Conservation (phyloP, 2,113 vertebrate genomes). For the Xenotilapia leptura region DNA sequence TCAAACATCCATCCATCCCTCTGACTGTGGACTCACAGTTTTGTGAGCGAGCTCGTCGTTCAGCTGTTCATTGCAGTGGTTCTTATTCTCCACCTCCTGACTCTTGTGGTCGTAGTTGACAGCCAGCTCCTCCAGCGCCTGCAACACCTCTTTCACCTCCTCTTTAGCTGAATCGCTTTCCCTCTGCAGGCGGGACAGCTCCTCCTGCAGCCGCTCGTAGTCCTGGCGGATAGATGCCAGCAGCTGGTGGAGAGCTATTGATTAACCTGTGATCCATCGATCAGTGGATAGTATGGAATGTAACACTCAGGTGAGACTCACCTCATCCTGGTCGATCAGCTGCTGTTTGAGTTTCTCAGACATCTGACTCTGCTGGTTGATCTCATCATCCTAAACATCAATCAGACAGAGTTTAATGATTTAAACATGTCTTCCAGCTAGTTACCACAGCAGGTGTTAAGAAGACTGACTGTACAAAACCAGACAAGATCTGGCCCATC, state of each 20-base stretch:
- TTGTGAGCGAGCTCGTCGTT: conserved; percentile 84
- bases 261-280: not conserved
- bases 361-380: conserved; percentile 94
- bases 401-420: not conserved
- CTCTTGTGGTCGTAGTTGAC: conserved; percentile 96
- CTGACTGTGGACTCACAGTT: conserved; percentile 59
- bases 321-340: conserved; percentile 95
- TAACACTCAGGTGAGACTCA: conserved; percentile 32
- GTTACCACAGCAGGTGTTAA: not conserved
- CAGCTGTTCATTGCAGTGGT: conserved; percentile 77
- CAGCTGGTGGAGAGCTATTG: conserved; percentile 65
- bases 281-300: not conserved
- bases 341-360: conserved; percentile 88
- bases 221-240: conserved; percentile 80
- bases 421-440: conserved; percentile 68
- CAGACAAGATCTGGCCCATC: not conserved
- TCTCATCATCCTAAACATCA: conserved; percentile 86
- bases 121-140: conserved; percentile 91
- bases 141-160: conserved; percentile 88
- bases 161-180: conserved; percentile 87
- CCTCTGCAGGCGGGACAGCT: conserved; percentile 82
- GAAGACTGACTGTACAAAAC: conserved; percentile 23
- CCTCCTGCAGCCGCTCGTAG: conserved; percentile 85
- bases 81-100: conserved; percentile 85
- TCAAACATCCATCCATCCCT: not conserved